Percentiles rank a stretch among this genome's conserved stretches.
These are phyloP conservation scores for Clivina fossor DNA, from an alignment of 2,888 invertebrate genomes.

Conservation along the genomic window DNA sequence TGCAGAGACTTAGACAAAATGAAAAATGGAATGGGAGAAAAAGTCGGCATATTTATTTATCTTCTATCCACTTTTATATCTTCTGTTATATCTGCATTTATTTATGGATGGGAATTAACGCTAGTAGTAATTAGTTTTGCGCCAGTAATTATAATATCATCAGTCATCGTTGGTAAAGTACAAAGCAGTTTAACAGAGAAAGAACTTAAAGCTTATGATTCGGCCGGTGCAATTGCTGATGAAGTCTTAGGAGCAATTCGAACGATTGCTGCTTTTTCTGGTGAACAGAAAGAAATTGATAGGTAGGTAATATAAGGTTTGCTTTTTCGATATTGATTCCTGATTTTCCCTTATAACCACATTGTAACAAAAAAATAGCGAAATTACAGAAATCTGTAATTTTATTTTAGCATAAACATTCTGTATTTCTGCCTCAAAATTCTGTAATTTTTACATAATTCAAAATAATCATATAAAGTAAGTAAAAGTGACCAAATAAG, in stretches of 20 bases:
- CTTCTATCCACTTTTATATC: slow-evolving; percentile 71
- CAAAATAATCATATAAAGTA: no score
- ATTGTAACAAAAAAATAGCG: no score
- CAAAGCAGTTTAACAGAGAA: slow-evolving; percentile 68
- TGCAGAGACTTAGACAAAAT: slow-evolving; percentile 76
- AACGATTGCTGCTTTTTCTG: slow-evolving; percentile 79
- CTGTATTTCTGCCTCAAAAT: no score
- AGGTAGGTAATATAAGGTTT: slow-evolving; percentile 57
- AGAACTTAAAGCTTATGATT: slow-evolving; percentile 72
- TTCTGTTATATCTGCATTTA: slow-evolving; percentile 71
- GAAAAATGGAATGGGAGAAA: slow-evolving; percentile 83
- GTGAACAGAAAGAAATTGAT: slow-evolving; percentile 71
- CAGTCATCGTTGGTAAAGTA: slow-evolving; percentile 74
- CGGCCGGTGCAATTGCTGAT: slow-evolving; percentile 75
- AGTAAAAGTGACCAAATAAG: no score
- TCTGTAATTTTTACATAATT: no score
- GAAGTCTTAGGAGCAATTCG: slow-evolving; percentile 74
- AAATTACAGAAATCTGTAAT: no score
- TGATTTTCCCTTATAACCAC: no score
- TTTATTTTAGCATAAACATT: no score
- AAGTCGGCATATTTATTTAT: slow-evolving; percentile 73
- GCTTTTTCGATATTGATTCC: no score
- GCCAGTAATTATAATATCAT: slow-evolving; percentile 74
- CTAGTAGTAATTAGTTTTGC: slow-evolving; percentile 75
- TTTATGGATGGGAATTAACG: slow-evolving; percentile 83